These are phyloP conservation scores for Pteromalus puparum DNA, from an alignment of 1,140 invertebrate species.

Conservation along the genomic window DNA sequence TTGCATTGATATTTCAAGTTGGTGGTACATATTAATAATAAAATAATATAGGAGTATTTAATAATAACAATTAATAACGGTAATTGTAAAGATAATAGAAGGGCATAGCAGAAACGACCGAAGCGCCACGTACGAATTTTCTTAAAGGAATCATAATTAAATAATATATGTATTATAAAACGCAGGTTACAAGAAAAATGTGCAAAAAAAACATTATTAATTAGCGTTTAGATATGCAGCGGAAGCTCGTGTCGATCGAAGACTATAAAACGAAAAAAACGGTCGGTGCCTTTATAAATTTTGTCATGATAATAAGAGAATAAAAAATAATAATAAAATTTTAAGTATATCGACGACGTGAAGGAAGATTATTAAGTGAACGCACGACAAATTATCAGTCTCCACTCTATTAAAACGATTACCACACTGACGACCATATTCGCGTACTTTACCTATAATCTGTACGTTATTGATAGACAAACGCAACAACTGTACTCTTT, in stretches of 20 bases:
- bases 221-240: slow-evolving; percentile 27
- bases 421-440: neutral
- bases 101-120: slow-evolving; percentile 47
- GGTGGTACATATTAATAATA: neutral
- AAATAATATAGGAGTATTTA: neutral
- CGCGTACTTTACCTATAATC: neutral
- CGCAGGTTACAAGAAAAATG: slow-evolving; percentile 35
- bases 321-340: slow-evolving; percentile 18
- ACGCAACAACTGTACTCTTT: neutral
- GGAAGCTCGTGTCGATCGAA: slow-evolving; percentile 46
- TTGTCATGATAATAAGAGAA: slow-evolving; percentile 42
- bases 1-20: slow-evolving; percentile 30
- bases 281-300: slow-evolving; percentile 60
- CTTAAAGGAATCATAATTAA: slow-evolving; percentile 19
- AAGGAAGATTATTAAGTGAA: slow-evolving; percentile 10
- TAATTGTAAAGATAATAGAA: slow-evolving; percentile 31
- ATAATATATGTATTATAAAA: neutral
- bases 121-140: slow-evolving; percentile 9
- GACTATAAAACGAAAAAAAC: slow-evolving; percentile 65
- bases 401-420: neutral
- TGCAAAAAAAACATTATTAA: slow-evolving; percentile 32
- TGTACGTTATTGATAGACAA: neutral
- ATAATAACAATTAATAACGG: neutral
- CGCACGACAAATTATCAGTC: neutral
- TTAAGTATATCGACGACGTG: slow-evolving; percentile 25